Base-by-base conservation (phyloP, 2,113 vertebrate species). In the Mesoclemmys tuberculata region DNA sequence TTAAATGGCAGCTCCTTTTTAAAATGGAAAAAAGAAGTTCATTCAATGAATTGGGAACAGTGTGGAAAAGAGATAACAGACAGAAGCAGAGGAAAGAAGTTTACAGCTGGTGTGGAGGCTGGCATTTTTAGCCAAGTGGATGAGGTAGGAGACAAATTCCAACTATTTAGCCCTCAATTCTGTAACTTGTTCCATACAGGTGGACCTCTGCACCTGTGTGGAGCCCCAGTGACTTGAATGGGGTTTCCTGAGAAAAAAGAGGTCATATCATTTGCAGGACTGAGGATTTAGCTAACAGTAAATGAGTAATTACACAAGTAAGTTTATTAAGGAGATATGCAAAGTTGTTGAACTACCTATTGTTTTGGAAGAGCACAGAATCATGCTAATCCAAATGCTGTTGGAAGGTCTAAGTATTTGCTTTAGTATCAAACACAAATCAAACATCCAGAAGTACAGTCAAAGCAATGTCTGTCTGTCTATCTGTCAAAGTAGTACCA, bases 401-500 rank as follows among this genome's bases (percentile, higher is more conserved):
- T 46, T 80, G 89, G 84, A 54, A 48, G 52, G 61, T 46, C 52
- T 38, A 1, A 5, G 31, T 54, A 41, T 87, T 81, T 84, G 19
- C 35, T 48, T 80, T 12, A 2, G 24, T 31, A 46, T 87, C 87
- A 87, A 90, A 90, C 87, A 55, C 90, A 80, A 55, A 29, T 10
- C 46, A 35, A 92, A 87, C 87, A 83, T 92, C 90, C 31, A 35
- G 61, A 64, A 61, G 31, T 8, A 64, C 31, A 18, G 29, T 64
- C 29, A 90, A 92, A 92, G 84, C 46, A 35, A 10, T 31, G 52
- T 61, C 87, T 80, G 83, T 92, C 92, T 90, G 80, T 83, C 93
- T 56, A 56, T 56, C 10, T 27, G 26, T 56, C 24, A 26, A 27
- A 27, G 55, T 82, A 83, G 12, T 27, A 44, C 26, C 55, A 56